Percentiles rank a stretch among this genome's conserved stretches.
Conservation (phyloP, 2,888 invertebrate species). For the Microctonus brassicae region DNA sequence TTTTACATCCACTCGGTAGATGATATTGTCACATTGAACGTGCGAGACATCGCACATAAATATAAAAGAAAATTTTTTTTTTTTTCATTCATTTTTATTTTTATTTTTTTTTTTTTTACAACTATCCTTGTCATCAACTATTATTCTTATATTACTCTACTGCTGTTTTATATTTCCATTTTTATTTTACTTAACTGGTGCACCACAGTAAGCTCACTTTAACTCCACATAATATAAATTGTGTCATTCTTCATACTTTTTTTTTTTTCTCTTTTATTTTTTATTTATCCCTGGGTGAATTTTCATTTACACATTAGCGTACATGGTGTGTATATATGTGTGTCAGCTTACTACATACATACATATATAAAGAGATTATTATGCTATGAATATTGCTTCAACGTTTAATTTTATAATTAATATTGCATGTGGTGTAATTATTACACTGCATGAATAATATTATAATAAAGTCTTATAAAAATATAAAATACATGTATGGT, state of each 20-base stretch:
- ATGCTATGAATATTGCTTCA: too few species aligned
- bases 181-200: not conserved
- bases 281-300: not conserved
- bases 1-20: constrained; percentile 3
- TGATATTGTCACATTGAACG: constrained; percentile 12
- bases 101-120: not conserved
- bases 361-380: too few species aligned
- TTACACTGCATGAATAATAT: too few species aligned
- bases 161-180: not conserved
- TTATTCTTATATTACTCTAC: not conserved
- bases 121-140: not conserved
- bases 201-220: not conserved
- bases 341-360: too few species aligned
- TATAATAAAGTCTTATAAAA: too few species aligned
- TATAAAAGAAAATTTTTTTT: not conserved
- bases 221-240: constrained; percentile 15
- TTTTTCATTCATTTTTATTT: too few species aligned
- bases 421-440: too few species aligned
- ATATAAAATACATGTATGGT: too few species aligned
- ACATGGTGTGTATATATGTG: too few species aligned
- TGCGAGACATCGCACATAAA: not conserved
- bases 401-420: not conserved
- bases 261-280: constrained; percentile 10
- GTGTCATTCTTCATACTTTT: not conserved
- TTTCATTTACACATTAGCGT: not conserved